Base-by-base conservation (phyloP, 2,888 invertebrate species). In the Acanthosoma haemorrhoidale region DNA sequence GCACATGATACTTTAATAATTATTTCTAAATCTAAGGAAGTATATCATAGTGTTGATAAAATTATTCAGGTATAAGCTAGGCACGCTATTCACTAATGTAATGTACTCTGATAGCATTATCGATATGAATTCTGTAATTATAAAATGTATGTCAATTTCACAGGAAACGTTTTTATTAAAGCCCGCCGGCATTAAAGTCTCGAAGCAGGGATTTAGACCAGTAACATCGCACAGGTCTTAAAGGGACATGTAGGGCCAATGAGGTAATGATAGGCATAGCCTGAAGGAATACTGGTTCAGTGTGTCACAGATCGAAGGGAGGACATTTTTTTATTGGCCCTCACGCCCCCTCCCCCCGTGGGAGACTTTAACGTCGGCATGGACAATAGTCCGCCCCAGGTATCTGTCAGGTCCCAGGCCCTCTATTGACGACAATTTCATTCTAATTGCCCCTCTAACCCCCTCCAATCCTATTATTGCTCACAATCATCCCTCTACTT, bases 391-490 rank as follows among this genome's bases (percentile, higher is more conserved):
- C 25, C 18, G 31, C 43, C 31, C 32, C 34, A 51, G 67, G 18
- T 18, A 16, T 5, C 2, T 13, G 6, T 25, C 64, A 39, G n/a
- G 21, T 59, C 25, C 59, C 16, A n/a, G 9, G 36, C 38, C 61
- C 36, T 38, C 31, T 43, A 31, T 39, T 57, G 31, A 15, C 51
- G 43, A 67, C 67, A 67, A 67, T 67, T 67, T 67, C 67, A 57
- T 67, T 67, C 51, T 67, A 67, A 67, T 67, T 67, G 67, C 36
- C 67, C 39, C 36, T 11, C 29, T 5, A n/a, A n/a, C 15, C 15
- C 67, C 51, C 51, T 57, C 32, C 51, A 51, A 67, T 67, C 67
- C 67, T 67, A 67, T 67, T 67, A 67, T 51, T 34, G 32, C 18
- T 31, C 25, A 16, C 64, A 39, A 64, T 25, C 29, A 41, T n/a